Evolutionary conservation across 2,797 vertebrate species (phyloP), one percentile per base, ranked within the genome.

Genomic region (Arctocebus calabarensis): DNA sequence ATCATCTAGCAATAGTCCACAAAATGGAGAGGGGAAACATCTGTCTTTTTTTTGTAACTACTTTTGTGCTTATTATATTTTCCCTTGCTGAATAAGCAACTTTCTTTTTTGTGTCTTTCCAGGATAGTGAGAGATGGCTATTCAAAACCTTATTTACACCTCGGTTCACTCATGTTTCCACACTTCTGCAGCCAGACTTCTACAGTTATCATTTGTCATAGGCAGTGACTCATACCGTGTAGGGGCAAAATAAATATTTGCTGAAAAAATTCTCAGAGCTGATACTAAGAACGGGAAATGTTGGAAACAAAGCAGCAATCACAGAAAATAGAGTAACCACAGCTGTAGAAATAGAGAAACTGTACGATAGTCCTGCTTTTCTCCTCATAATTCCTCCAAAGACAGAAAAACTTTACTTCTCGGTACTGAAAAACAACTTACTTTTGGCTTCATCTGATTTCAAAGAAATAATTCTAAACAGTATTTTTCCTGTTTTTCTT

Each of bases 211-310:
- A 74, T 97, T 94, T 77, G 61, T 95, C 94, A 90, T 3, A 8
- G 55, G 45, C 90, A 89, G 64, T 77, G 85, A 90, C 66, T 94
- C 86, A 73, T 81, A 74, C 83, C 94, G 88, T 91, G 71, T 62
- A 88, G 83, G 77, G 64, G n/a, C 85, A 96, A 96, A 96, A 96
- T 94, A 91, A 96, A 94, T 96, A 94, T 94, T 96, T 96, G 64
- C 79, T 87, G 88, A 96, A 95, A 95, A 95, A 94, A 94, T 96
- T 74, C 48, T 96, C 83, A 17, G 62, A 84, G 71, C 61, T 87
- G 55, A 86, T 89, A 96, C 88, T 71, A 59, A 92, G 94, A 91
- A 57, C 88, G 78, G 88, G 83, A 95, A 55, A 70, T 92, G 52
- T 74, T 84, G 45, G 64, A 94, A 83, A 94, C 90, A 97, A 95